Conservation (phyloP, 2,797 vertebrate species). For the Thaleichthys pacificus region DNA sequence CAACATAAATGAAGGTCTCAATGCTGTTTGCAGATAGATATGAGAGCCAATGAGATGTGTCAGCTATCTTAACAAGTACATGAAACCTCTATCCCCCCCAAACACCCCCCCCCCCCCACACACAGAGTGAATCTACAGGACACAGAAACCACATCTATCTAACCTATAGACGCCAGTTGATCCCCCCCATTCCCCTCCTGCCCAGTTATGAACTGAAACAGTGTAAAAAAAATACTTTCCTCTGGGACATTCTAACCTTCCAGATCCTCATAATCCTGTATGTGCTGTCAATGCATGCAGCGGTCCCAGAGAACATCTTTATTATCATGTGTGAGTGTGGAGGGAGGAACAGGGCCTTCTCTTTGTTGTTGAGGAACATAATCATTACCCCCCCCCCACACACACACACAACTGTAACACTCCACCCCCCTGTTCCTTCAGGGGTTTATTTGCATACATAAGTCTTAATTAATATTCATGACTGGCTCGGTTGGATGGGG, state of each 20-base stretch:
- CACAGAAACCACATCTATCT: background rate
- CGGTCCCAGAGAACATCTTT: background rate
- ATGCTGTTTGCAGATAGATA: no score
- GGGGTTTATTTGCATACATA: slow-evolving; percentile 13
- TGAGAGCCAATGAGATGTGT: no score
- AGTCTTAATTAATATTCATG: background rate
- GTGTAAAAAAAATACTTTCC: no score
- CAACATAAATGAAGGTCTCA: no score
- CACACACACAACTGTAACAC: slow-evolving; percentile 27
- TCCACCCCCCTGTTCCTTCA: background rate
- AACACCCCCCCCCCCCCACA: no score
- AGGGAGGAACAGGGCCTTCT: background rate
- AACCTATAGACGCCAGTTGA: no score
- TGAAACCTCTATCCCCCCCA: no score
- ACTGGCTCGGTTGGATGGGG: background rate
- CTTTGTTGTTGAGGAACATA: slow-evolving; percentile 10
- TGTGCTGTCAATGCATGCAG: background rate
- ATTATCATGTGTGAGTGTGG: background rate
- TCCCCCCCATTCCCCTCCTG: no score
- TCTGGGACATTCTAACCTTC: background rate
- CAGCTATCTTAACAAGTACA: background rate
- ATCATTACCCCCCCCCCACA: slow-evolving; percentile 5
- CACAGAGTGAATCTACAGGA: no score
- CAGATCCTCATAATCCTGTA: background rate
- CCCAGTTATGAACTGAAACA: no score